Evolutionary conservation across 2,888 invertebrate genomes (phyloP).

Genomic region (Hydriomena furcata): DNA sequence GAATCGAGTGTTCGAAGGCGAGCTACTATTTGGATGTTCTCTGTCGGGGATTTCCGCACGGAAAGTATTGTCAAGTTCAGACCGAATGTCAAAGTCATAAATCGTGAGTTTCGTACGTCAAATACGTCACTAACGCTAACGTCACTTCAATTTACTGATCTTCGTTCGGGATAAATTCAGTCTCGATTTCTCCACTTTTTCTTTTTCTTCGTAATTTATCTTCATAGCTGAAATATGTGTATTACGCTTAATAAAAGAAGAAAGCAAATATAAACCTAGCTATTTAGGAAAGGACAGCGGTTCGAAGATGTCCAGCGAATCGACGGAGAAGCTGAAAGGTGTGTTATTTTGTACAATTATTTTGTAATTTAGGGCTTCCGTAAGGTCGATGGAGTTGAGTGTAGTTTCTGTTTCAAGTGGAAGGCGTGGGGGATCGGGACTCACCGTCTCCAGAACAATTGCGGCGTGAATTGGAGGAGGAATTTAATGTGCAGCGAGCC

Average conservation of each 20-base stretch:
- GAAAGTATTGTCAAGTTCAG: not conserved
- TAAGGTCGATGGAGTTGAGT: slow-evolving; percentile 63
- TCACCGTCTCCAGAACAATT: slow-evolving; percentile 53
- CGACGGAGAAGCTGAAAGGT: slow-evolving; percentile 62
- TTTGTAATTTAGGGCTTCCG: slow-evolving; percentile 44
- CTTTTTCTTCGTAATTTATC: slow-evolving; percentile 6
- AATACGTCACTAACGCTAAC: slow-evolving; percentile 10
- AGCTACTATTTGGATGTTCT: too few species aligned
- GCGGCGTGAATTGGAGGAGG: slow-evolving; percentile 87
- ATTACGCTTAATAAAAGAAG: slow-evolving; percentile 32
- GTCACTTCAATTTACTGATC: not conserved
- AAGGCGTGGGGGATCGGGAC: slow-evolving; percentile 49
- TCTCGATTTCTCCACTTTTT: slow-evolving; percentile 13
- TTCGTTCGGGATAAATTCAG: slow-evolving; percentile 9
- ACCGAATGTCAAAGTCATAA: not conserved
- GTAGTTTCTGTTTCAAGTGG: slow-evolving; percentile 77
- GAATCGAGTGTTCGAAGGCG: too few species aligned
- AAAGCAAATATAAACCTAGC: slow-evolving; percentile 6
- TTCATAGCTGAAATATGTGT: slow-evolving; percentile 29
- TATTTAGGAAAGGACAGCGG: slow-evolving; percentile 18
- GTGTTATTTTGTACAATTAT: slow-evolving; percentile 55
- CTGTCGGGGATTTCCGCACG: too few species aligned
- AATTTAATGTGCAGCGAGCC: slow-evolving; percentile 95
- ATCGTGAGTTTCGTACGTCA: not conserved
- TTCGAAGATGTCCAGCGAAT: slow-evolving; percentile 62